These are phyloP conservation scores for Rotaria sp. DNA, from an alignment of 2,888 invertebrate genomes.

Conservation along the genomic window DNA sequence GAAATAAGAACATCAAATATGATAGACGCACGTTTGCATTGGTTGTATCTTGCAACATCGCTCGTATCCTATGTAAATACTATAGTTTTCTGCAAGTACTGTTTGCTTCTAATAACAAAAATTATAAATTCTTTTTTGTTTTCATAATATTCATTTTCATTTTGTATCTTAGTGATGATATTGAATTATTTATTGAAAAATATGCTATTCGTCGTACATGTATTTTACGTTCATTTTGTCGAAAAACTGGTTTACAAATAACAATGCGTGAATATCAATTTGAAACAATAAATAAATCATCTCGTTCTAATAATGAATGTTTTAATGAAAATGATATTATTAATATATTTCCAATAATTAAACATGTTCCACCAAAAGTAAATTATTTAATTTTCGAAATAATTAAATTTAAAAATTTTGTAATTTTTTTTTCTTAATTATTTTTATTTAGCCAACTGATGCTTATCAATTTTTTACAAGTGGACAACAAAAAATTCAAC, in stretches of 20 bases:
- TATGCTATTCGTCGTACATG: constrained; percentile 8
- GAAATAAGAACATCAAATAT: too few species aligned
- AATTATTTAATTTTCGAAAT: not conserved
- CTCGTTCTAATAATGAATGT: constrained; percentile 62
- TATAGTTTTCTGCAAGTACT: too few species aligned
- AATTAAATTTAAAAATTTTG: too few species aligned
- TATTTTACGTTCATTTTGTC: constrained; percentile 63
- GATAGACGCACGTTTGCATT: too few species aligned
- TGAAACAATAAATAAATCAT: constrained; percentile 59
- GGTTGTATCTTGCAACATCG: too few species aligned
- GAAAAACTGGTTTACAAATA: constrained; percentile 83
- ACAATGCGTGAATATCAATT: constrained; percentile 82
- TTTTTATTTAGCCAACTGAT: constrained; percentile 65
- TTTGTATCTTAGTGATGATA: not conserved
- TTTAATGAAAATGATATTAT: constrained; percentile 89
- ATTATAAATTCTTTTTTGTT: too few species aligned
- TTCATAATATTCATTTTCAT: too few species aligned
- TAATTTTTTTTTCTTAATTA: not conserved
- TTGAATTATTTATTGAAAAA: not conserved
- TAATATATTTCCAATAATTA: constrained; percentile 92
- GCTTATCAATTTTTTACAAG: constrained; percentile 96
- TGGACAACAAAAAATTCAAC: constrained; percentile 88
- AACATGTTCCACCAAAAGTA: constrained; percentile 88
- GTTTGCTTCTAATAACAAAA: too few species aligned
- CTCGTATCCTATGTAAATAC: too few species aligned